Conservation (phyloP, 2,113 vertebrate species). For the Tragelaphus scriptus region DNA sequence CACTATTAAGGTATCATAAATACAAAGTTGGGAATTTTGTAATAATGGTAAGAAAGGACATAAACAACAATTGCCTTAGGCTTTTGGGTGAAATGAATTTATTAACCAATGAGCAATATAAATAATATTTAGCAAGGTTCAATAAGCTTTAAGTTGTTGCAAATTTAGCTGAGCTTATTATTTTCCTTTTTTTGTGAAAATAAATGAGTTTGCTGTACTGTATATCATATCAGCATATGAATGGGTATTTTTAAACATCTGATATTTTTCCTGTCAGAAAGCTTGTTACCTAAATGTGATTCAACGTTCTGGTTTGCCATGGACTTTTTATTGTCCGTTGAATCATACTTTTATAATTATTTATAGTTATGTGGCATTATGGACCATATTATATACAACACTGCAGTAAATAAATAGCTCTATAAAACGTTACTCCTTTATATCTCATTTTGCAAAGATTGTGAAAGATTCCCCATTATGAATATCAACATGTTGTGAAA, state of each 20-base stretch:
- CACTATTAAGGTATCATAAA: neutral
- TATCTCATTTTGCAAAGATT: constrained; percentile 17
- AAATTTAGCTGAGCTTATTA: constrained; percentile 37
- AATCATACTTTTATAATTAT: constrained; percentile 29
- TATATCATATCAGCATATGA: neutral
- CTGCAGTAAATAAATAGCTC: neutral
- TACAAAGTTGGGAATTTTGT: neutral
- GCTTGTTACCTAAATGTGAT: neutral
- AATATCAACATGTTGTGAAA: neutral
- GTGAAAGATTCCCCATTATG: neutral
- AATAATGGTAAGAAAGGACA: neutral
- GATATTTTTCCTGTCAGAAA: neutral
- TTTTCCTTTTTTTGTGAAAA: constrained; percentile 20
- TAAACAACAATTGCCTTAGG: neutral
- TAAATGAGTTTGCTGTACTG: neutral
- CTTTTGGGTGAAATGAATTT: neutral
- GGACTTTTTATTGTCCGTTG: constrained; percentile 12
- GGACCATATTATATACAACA: neutral
- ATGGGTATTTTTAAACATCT: neutral
- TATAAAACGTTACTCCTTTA: neutral
- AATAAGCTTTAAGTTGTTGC: neutral
- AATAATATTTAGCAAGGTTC: neutral
- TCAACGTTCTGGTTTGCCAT: neutral
- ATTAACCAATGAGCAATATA: neutral
- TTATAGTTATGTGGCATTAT: constrained; percentile 3